Evolutionary conservation across 2,113 vertebrate genomes (phyloP).

Genomic region (Athene noctua): DNA sequence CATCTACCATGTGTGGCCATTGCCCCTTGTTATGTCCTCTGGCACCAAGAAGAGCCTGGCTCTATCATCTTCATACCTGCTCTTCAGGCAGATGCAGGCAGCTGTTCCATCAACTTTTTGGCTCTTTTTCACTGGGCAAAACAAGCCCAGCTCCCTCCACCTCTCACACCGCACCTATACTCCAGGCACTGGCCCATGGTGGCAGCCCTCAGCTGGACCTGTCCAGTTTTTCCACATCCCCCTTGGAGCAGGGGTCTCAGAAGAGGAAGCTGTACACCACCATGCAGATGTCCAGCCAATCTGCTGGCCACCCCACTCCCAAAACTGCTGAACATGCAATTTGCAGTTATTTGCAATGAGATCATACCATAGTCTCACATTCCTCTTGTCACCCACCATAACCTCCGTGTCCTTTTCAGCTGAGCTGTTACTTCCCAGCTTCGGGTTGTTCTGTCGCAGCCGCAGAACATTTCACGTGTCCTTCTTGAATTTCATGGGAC

Average conservation of each 20-base stretch:
- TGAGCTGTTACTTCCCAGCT: neutral
- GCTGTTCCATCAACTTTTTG: neutral
- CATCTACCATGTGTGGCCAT: accelerated
- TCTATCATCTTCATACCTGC: neutral
- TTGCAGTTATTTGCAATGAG: neutral
- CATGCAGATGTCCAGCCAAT: neutral
- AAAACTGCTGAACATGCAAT: neutral
- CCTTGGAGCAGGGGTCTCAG: neutral
- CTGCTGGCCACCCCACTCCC: neutral
- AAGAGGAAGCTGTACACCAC: neutral
- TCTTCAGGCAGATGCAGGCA: neutral
- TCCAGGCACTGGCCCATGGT: neutral
- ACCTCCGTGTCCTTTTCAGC: neutral
- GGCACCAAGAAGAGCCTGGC: neutral
- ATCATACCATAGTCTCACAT: neutral
- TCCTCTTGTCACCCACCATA: neutral
- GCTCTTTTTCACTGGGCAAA: neutral
- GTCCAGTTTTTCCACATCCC: neutral
- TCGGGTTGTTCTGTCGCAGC: neutral
- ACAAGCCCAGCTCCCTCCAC: neutral
- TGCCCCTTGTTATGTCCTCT: neutral
- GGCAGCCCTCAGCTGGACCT: neutral
- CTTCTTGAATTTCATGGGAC: neutral
- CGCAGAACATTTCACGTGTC: neutral
- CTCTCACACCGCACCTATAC: neutral